Evolutionary conservation across 2,113 vertebrate species (phyloP), one percentile per base, ranked within the genome.

Genomic region (Naja naja): DNA sequence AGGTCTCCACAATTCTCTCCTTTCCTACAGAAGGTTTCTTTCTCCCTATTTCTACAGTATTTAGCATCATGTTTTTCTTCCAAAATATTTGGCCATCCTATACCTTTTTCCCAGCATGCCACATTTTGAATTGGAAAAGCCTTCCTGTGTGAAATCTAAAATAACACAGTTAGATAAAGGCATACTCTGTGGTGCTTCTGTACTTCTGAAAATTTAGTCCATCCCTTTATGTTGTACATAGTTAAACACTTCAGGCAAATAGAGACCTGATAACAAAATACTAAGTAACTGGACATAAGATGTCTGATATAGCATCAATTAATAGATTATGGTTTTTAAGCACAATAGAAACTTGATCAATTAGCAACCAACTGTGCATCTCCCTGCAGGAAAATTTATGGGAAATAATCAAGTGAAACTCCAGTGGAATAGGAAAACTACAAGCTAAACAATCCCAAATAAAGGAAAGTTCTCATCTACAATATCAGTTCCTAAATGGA

Each of bases 401-500:
- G 5, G 25, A 45, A 94, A 92, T 89, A 90, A 87, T 90, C 69
- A 95, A 23, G 18, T 93, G 58, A 23, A 95, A 93, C 81, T 1
- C 89, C 47, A 93, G 64, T 87, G 27, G 39, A 94, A 81, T 93
- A 56, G 54, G 52, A 93, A 6, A 30, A 27, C 39, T 94, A 93
- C 39, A 88, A 16, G 22, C 55, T 87, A 47, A 89, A 88, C 22
- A 91, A 85, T 27, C 94, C 85, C 6, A 86, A 87, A 93, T 1
- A 55, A 94, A 94, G 39, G 92, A 90, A 54, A 94, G 25, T 16
- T 95, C 94, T 85, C n/a, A 94, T 14, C 85, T 39, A 94, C 14
- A 52, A 91, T 81, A 91, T 93, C 47, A 85, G 95, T 96, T 1
- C 94, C 49, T 91, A 94, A 96, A 96, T 27, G 5, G n/a, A 39